Percentiles rank a stretch among this genome's conserved stretches.
Conservation (phyloP, 1,140 invertebrate genomes). For the Apis florea region DNA sequence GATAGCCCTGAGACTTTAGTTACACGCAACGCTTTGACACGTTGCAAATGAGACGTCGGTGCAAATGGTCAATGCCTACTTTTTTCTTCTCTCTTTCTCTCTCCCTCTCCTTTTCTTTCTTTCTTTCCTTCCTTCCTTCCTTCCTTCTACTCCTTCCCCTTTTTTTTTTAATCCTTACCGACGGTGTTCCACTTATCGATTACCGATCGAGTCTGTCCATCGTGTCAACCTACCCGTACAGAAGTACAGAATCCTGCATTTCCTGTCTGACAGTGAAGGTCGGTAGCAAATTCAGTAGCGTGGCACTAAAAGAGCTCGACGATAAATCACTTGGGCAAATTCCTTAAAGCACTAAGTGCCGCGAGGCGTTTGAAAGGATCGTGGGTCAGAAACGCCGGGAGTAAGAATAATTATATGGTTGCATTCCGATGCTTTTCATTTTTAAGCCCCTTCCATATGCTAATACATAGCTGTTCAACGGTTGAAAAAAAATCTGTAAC, state of each 20-base stretch:
- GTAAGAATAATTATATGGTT: conserved; percentile 29
- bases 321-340: conserved; percentile 39
- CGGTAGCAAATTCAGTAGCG: conserved; percentile 2
- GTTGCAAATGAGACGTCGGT: conserved; percentile 41
- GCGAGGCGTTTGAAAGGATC: conserved; percentile 24
- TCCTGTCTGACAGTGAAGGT: conserved; percentile 20
- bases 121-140: too few species aligned
- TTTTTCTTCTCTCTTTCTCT: background rate
- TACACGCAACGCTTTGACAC: conserved; percentile 36
- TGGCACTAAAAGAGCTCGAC: conserved; percentile 30
- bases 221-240: conserved; percentile 13
- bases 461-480: background rate
- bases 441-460: background rate
- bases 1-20: conserved; percentile 12
- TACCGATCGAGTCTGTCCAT: conserved; percentile 41
- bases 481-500: background rate
- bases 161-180: conserved; percentile 2
- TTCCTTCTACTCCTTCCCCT: too few species aligned
- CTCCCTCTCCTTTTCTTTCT: background rate
- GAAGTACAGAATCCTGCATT: conserved; percentile 38
- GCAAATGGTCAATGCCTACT: background rate
- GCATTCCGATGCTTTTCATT: background rate
- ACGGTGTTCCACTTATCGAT: conserved; percentile 31
- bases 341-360: conserved; percentile 38
- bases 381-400: background rate